phyloP scores from a whole-genome alignment of 2,888 invertebrate genomes.

The Drosophila kuntzei region DNA sequence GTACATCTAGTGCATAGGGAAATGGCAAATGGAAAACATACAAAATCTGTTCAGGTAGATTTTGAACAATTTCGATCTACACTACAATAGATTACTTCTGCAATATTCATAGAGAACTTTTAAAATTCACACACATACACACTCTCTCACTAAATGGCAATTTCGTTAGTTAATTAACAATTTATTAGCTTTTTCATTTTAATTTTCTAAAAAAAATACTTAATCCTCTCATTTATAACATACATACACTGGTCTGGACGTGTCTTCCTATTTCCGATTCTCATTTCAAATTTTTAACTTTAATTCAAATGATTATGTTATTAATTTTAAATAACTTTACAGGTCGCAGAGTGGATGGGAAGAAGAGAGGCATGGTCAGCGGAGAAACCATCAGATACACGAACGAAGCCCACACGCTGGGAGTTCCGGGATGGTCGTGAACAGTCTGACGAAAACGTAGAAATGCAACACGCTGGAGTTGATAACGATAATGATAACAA shows the following conservation, averaged over 20 bases:
- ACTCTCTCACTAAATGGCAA: constrained; percentile 35
- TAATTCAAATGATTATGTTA: not conserved
- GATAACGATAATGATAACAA: constrained; percentile 53
- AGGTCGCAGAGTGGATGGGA: constrained; percentile 90
- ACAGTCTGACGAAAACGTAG: constrained; percentile 85
- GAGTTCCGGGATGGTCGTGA: constrained; percentile 89
- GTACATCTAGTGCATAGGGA: constrained; percentile 91
- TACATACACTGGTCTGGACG: constrained; percentile 33
- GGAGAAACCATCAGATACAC: constrained; percentile 88
- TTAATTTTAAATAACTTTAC: constrained; percentile 3
- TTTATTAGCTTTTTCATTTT: constrained; percentile 72
- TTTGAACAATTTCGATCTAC: constrained; percentile 76
- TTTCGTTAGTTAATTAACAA: constrained; percentile 46
- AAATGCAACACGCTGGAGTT: constrained; percentile 76
- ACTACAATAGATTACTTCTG: constrained; percentile 35
- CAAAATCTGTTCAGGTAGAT: constrained; percentile 90
- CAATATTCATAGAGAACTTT: constrained; percentile 24
- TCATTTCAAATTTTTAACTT: not conserved
- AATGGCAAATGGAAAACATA: constrained; percentile 89
- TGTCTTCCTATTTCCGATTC: constrained; percentile 1
- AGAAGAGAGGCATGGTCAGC: constrained; percentile 95
- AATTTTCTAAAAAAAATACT: constrained; percentile 62
- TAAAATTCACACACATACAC: constrained; percentile 40
- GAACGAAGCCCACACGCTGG: constrained; percentile 90
- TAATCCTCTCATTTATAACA: constrained; percentile 22